Base-by-base conservation (phyloP, 1,140 invertebrate genomes). In the Vanessa atalanta region DNA sequence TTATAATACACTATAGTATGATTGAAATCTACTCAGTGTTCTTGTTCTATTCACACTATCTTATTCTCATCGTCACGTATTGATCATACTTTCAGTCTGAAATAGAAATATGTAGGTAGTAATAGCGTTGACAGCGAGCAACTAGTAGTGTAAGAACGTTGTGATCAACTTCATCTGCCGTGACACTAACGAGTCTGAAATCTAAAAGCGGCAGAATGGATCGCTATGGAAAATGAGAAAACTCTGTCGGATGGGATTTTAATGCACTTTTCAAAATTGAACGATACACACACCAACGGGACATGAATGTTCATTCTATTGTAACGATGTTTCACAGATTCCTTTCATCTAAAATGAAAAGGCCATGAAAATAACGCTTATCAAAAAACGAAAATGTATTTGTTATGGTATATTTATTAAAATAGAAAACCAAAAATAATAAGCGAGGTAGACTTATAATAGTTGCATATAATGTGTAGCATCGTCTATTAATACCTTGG, bases 241-340 rank as follows among this genome's bases (percentile, higher is more conserved):
- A 61, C 57, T 37, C 57, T 15, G 31, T 8, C 57, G 31, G 23
- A 61, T 61, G 9, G 57, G 57, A 61, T 61, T 61, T 61, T 61
- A 61, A 61, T 61, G 12, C 57, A 61, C 57, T 61, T 61, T 61
- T 61, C 31, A 61, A 61, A 61, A 61, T 61, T 61, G 57, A 61
- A 61, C 13, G 12, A 13, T 26, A 26, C 55, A 13, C 23, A 60
- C 8, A 60, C 12, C 14, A 31, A 53, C 15, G n/a, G 14, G 8
- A 7, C 15, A 9, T 53, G n/a, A 15, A n/a, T 50, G 37, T 43
- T 43, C 37, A 43, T 43, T 43, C 37, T 11, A 43, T 43, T 43
- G 37, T 43, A 31, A 31, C 26, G 37, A 0, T 43, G 37, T 9
- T 43, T 43, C 37, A 43, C 9, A 43, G 37, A 43, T 43, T 43